These are phyloP conservation scores for Calyptomena viridis DNA, from an alignment of 2,113 vertebrate genomes.

Conservation along the genomic window DNA sequence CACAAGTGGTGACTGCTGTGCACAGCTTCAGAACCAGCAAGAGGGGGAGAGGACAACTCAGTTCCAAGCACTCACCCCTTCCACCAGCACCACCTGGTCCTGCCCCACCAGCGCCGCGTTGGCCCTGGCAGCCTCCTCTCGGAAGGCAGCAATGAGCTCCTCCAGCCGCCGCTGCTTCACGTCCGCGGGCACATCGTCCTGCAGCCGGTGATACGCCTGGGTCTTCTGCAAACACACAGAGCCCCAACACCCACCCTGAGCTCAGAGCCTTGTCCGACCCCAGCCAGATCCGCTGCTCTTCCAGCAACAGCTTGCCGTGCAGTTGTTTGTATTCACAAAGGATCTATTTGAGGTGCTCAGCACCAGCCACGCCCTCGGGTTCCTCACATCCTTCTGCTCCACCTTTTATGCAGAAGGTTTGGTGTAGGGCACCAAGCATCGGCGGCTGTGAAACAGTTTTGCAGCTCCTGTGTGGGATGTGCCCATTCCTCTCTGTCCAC, in stretches of 20 bases:
- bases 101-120: not conserved
- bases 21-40: not conserved
- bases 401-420: not conserved
- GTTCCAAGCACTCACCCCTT: slow-evolving; percentile 33
- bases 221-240: slow-evolving; percentile 32
- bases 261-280: not conserved
- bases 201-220: slow-evolving; percentile 14
- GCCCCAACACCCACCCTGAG: not conserved
- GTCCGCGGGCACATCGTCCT: not conserved
- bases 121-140: slow-evolving; percentile 26
- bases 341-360: not conserved
- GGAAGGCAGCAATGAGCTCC: slow-evolving; percentile 24
- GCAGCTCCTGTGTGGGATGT: not conserved
- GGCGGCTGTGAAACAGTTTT: not conserved
- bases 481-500: not conserved
- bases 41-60: not conserved
- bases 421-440: not conserved
- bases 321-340: not conserved
- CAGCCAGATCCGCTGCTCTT: not conserved
- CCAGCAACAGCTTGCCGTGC: not conserved
- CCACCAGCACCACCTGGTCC: slow-evolving; percentile 56
- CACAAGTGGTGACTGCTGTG: not conserved
- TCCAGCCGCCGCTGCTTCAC: slow-evolving; percentile 34
- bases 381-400: not conserved
- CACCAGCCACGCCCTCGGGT: rapidly evolving